These are phyloP conservation scores for Dendrocincla tyrannina DNA, from an alignment of 2,797 vertebrate genomes.

Conservation along the genomic window DNA sequence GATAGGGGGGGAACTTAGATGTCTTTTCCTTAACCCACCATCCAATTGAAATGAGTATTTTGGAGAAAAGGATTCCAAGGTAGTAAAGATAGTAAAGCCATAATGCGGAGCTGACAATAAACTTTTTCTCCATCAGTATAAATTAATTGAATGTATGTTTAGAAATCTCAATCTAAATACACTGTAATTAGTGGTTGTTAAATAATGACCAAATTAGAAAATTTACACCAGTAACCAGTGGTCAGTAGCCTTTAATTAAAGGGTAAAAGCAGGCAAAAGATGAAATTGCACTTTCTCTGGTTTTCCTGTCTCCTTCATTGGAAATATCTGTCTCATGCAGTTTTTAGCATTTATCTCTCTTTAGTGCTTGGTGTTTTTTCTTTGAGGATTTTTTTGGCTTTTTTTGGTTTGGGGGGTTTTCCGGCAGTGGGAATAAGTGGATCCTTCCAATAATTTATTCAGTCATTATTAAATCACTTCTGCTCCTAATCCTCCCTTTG, in stretches of 20 bases:
- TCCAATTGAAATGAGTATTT: not conserved
- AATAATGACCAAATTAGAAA: not conserved
- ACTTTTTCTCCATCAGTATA: not conserved
- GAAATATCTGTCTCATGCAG: not conserved
- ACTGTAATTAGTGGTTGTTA: not conserved
- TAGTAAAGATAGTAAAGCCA: not conserved
- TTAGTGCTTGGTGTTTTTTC: not conserved
- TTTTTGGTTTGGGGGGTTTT: not conserved
- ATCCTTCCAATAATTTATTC: not conserved
- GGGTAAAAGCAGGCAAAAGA: not conserved
- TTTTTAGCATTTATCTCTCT: not conserved
- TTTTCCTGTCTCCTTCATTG: not conserved
- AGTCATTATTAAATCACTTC: not conserved
- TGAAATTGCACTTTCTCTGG: not conserved
- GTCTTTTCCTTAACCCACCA: not conserved
- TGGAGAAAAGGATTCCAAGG: not conserved
- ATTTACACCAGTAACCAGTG: not conserved
- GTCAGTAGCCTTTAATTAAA: not conserved
- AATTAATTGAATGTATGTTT: not conserved
- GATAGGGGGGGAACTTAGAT: not conserved
- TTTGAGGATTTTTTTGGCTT: fast-evolving
- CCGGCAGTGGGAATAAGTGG: not conserved
- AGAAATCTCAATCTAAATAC: not conserved
- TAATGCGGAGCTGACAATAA: not conserved
- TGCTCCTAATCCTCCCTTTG: not conserved